phyloP scores from a whole-genome alignment of 1,140 invertebrate species.

The Teleopsis dalmanni region DNA sequence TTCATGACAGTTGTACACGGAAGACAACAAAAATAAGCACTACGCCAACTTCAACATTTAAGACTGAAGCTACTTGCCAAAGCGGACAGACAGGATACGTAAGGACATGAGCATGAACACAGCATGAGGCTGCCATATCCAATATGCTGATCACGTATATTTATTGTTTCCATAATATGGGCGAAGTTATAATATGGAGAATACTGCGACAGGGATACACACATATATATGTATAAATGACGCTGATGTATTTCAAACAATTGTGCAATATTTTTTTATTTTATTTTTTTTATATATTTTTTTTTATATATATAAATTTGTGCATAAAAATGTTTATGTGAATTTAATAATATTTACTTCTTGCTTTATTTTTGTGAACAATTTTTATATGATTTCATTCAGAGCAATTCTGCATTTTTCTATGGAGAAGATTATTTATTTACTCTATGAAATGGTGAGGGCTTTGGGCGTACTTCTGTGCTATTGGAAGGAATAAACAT shows the following conservation, averaged over 20 bases:
- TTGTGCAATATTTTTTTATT: conserved; percentile 4
- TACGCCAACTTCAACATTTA: background rate
- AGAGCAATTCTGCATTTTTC: too few relatives aligned
- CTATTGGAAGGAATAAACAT: conserved; percentile 16
- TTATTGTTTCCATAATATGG: conserved; percentile 45
- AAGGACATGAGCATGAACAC: conserved; percentile 14
- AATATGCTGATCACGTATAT: conserved; percentile 44
- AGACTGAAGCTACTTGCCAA: background rate
- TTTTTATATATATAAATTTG: background rate
- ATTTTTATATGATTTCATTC: too few relatives aligned
- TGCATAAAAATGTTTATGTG: too few relatives aligned
- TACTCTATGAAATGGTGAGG: too few relatives aligned
- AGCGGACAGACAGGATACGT: conserved; percentile 7
- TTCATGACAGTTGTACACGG: background rate
- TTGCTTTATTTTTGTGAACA: too few relatives aligned
- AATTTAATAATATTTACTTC: too few relatives aligned
- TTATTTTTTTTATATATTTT: background rate
- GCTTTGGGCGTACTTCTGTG: background rate
- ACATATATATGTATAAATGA: background rate
- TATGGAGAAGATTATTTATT: too few relatives aligned
- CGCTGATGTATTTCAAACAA: conserved; percentile 6
- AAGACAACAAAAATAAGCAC: background rate
- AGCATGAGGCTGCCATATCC: conserved; percentile 12
- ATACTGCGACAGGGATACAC: background rate
- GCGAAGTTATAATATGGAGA: conserved; percentile 21